Evolutionary conservation across 2,113 vertebrate genomes (phyloP), one percentile per base, ranked within the genome.

Genomic region (Oreochromis aureus): DNA sequence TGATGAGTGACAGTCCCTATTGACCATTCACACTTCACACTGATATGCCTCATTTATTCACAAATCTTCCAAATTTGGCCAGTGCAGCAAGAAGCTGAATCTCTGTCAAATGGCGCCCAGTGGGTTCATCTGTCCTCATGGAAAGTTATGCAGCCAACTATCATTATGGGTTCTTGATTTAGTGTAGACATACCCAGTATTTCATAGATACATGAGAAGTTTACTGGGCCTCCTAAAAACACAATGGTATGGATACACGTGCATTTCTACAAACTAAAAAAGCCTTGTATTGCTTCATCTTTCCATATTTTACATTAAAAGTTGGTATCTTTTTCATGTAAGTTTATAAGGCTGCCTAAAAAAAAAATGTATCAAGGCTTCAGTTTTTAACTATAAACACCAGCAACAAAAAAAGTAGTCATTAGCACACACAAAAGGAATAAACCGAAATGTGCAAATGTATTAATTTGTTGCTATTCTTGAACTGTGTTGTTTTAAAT

Each of bases 41-140:
- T 83, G 85, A 88, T 58, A 83, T 63, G 88, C 71, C 48, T 91
- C 81, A 93, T 86, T 93, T 86, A 88, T 86, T 85, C 76, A 80
- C 73, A 94, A 90, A 94, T 86, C 59, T 54, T 22, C 83, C 66
- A 83, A 66, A 83, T 36, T 84, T 81, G 80, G 39, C 48, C 55
- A 80, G 76, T 19, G 59, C 69, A 69, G 86, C 63, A 84, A 78
- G 83, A 90, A 73, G 80, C 80, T 78, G 58, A 82, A 88, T 63
- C 78, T 81, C 56, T 56, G 71, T 82, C 66, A 86, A 80, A 80
- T 56, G 18, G 80, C 51, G 85, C 11, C 61, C 71, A 79, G 10
- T 9, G 41, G 51, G 36, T 78, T 86, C 55, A 84, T 84, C 3
- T 2, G 6, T 76, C 39, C 79, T 84, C 46, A 2, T 69, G 41